Evolutionary conservation across 2,797 vertebrate species (phyloP).

Genomic region (Aeoliscus strigatus): DNA sequence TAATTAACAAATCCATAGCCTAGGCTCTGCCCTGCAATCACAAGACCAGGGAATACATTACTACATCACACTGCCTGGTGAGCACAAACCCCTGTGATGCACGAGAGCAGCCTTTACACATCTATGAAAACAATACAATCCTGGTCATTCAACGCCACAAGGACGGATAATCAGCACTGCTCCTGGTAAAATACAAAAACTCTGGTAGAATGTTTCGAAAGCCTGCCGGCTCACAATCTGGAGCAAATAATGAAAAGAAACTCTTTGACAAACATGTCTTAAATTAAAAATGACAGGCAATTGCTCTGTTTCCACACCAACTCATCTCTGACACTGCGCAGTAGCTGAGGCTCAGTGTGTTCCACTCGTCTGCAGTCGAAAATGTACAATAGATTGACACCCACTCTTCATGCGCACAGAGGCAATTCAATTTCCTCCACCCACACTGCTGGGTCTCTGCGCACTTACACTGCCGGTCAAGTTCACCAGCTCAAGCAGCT

Average conservation of each 20-base stretch:
- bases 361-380: conserved; percentile 48
- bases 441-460: conserved; percentile 50
- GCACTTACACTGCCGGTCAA: conserved; percentile 57
- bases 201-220: too few relatives aligned
- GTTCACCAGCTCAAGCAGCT: conserved; percentile 57
- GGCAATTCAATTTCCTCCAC: conserved; percentile 68
- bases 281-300: conserved; percentile 42
- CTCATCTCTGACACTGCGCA: conserved; percentile 40
- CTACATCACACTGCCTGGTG: not conserved
- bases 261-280: conserved; percentile 22
- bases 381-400: conserved; percentile 66
- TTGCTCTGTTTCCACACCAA: conserved; percentile 36
- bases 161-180: conserved; percentile 1
- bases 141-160: not conserved
- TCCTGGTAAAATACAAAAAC: too few relatives aligned
- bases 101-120: conserved; percentile 1
- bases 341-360: conserved; percentile 34
- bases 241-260: conserved; percentile 15
- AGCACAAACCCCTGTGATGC: not conserved
- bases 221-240: conserved; percentile 5
- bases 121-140: conserved; percentile 1
- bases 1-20: conserved; percentile 99
- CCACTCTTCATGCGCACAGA: conserved; percentile 63
- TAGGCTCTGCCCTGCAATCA: conserved; percentile 88
- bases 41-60: conserved; percentile 6